Percentiles rank a stretch among this genome's conserved stretches.
phyloP scores from a whole-genome alignment of 2,888 invertebrate genomes.

The Prosopocoilus inquinatus region DNA sequence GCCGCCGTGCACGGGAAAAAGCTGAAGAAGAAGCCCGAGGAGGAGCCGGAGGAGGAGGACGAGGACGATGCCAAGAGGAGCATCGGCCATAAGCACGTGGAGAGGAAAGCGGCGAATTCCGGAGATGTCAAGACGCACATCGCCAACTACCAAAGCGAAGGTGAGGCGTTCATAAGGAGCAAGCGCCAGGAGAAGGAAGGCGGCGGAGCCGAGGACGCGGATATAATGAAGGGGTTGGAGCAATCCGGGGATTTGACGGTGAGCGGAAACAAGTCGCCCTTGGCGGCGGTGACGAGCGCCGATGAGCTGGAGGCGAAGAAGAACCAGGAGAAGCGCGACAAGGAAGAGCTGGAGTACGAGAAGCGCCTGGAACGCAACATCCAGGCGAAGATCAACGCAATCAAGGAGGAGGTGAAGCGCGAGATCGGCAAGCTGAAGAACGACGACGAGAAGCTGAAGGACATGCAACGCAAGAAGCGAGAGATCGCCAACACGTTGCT shows the following conservation, averaged over 20 bases:
- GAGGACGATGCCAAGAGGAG: conserved; percentile 6
- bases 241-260: conserved; percentile 36
- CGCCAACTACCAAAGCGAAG: conserved; percentile 31
- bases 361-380: conserved; percentile 43
- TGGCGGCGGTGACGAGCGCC: conserved; percentile 25
- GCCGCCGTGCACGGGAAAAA: conserved; percentile 8
- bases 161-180: conserved; percentile 26
- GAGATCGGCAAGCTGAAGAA: conserved; percentile 38
- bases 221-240: conserved; percentile 34
- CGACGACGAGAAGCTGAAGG: conserved; percentile 11
- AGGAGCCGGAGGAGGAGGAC: conserved; percentile 13
- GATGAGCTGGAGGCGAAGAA: conserved; percentile 22
- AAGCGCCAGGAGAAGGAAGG: conserved; percentile 19
- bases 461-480: conserved; percentile 11
- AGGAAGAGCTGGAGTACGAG: conserved; percentile 33
- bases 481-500: conserved; percentile 26
- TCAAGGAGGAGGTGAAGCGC: conserved; percentile 47
- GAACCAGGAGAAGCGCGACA: conserved; percentile 26
- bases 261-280: conserved; percentile 36
- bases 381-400: conserved; percentile 43
- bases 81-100: conserved; percentile 7
- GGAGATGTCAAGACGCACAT: conserved; percentile 13
- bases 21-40: conserved; percentile 18
- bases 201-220: conserved; percentile 22
- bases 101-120: neutral